Evolutionary conservation across 1,140 invertebrate genomes (phyloP).

Genomic region (Cotesia chilonis): DNA sequence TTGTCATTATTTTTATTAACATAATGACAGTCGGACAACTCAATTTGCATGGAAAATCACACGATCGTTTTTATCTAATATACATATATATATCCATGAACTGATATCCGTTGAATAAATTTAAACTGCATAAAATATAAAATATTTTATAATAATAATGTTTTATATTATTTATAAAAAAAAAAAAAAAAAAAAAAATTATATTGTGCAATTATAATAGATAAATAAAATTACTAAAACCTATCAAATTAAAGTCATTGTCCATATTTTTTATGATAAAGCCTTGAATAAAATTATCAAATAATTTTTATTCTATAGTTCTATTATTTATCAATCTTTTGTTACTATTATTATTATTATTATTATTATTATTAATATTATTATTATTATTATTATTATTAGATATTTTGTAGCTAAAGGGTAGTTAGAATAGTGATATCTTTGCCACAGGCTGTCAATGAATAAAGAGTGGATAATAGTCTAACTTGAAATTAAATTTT

Average conservation of each 20-base stretch:
- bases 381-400: slow-evolving; percentile 1
- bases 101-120: background rate
- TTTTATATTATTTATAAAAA: background rate
- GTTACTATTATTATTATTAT: no score
- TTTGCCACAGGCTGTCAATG: slow-evolving; percentile 33
- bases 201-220: background rate
- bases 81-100: slow-evolving; percentile 2
- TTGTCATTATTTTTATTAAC: slow-evolving; percentile 57
- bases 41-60: slow-evolving; percentile 59
- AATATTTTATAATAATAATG: background rate
- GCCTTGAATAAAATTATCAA: no score
- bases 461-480: slow-evolving; percentile 53
- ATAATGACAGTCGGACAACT: slow-evolving; percentile 59
- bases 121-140: background rate
- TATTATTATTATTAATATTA: background rate
- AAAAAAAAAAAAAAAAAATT: background rate
- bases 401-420: background rate
- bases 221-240: no score
- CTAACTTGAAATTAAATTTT: slow-evolving; percentile 47
- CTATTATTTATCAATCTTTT: no score
- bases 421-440: background rate
- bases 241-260: no score
- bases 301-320: no score
- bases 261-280: no score
- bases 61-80: slow-evolving; percentile 25